A percentile compares a stretch with the other conserved stretches of the same genome.
phyloP scores from a whole-genome alignment of 2,888 invertebrate species.

The Thysanoteuthis rhombus region DNA sequence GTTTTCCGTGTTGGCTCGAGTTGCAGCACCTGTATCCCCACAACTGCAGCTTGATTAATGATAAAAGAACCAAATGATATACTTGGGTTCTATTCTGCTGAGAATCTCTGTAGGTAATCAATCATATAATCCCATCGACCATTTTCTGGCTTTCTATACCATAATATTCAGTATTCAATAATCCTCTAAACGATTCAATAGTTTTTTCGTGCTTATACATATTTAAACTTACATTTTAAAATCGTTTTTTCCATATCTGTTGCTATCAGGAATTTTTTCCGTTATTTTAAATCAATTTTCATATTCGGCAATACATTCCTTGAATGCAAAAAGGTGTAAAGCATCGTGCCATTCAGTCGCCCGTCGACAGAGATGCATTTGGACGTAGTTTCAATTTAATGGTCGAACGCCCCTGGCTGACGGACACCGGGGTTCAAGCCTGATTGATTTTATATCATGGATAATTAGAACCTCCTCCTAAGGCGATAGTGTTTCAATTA shows the following conservation, averaged over 20 bases:
- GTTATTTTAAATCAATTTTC: neutral
- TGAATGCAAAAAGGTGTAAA: neutral
- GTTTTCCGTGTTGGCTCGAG: too few relatives aligned
- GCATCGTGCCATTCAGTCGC: neutral
- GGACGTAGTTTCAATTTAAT: neutral
- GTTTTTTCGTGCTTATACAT: neutral
- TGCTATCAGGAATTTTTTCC: neutral
- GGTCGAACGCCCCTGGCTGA: neutral
- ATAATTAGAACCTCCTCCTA: neutral
- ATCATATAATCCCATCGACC: neutral
- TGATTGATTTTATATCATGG: neutral
- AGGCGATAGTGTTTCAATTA: conserved; percentile 12
- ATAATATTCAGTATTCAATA: neutral
- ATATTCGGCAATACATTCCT: neutral
- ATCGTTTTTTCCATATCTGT: neutral
- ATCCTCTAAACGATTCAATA: neutral
- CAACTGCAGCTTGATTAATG: too few relatives aligned
- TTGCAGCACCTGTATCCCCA: too few relatives aligned
- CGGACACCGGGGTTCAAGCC: neutral
- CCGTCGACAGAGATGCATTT: neutral
- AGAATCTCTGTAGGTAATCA: neutral
- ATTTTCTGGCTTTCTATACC: neutral
- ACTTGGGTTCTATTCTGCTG: neutral
- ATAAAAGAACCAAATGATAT: too few relatives aligned
- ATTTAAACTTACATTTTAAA: neutral